Base-by-base conservation (phyloP, 2,797 vertebrate genomes). In the Rhyacichthys aspro region DNA sequence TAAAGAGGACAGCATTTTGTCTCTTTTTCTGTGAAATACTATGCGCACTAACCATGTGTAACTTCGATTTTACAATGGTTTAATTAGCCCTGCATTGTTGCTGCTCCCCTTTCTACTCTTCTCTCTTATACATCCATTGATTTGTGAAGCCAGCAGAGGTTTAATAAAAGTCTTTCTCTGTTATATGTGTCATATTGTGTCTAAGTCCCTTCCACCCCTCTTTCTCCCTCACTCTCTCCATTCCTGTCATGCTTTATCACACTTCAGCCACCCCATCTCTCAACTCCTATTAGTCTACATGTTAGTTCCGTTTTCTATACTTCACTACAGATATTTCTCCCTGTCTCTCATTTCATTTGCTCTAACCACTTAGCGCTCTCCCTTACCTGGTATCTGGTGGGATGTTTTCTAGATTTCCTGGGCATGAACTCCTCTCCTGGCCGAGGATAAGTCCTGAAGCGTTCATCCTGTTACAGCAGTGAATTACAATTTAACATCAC, bases 371-470 rank as follows among this genome's bases (percentile, higher is more conserved):
- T 1, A 0, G 14, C 32, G 14, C 11, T 39, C 55, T 7, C 16
- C 50, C 80, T 81, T 74, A 98, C 96, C 95, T 98, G 93, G 50
- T 98, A 96, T 92, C 96, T 94, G 3, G 96, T 96, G 15, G 95
- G 96, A 78, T 96, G 94, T 87, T 92, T 95, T 78, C 94, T 94
- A 45, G 94, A 89, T 14, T 95, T 96, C 81, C 91, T 95, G 62
- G 90, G 81, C 9, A 93, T 89, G 85, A 93, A 93, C 57, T 91
- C 93, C 36, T 97, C 96, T 70, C 91, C 86, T 18, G 90, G 93
- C 66, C 86, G 93, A 41, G 89, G 88, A 74, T 88, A 90, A 62
- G 93, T 76, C 85, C 92, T 92, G 80, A 94, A 94, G 83, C 52
- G 94, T 83, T 94, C 92, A 84, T 93, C 94, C 96, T 98, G 90